These are phyloP conservation scores for Steinernema carpocapsae DNA, from an alignment of 2,888 invertebrate genomes.

Conservation along the genomic window DNA sequence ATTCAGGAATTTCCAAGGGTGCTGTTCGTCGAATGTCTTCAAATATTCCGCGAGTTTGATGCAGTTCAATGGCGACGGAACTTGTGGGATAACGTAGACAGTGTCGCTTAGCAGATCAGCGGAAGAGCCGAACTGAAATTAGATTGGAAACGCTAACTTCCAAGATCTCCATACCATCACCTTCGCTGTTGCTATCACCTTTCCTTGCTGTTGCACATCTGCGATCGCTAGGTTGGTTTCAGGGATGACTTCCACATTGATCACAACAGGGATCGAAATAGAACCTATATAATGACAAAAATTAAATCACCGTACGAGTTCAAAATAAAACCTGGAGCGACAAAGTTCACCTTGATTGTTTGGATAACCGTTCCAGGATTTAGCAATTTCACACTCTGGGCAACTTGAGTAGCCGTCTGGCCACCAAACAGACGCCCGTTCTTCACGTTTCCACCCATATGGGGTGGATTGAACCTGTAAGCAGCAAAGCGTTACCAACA, in stretches of 20 bases:
- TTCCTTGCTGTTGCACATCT: not conserved
- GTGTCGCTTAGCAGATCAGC: not conserved
- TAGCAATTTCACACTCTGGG: not conserved
- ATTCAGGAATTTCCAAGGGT: slow-evolving; percentile 1
- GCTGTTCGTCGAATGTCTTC: not conserved
- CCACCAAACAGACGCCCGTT: not conserved
- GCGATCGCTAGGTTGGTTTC: not conserved
- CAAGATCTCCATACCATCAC: not conserved
- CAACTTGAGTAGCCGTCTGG: not conserved
- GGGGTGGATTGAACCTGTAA: not conserved
- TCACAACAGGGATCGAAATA: not conserved
- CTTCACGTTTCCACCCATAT: not conserved
- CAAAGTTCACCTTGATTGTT: not conserved
- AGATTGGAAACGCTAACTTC: not conserved
- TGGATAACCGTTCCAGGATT: not conserved
- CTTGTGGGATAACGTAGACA: not conserved
- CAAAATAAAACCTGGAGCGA: not conserved
- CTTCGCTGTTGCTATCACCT: not conserved
- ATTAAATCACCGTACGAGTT: too few relatives aligned
- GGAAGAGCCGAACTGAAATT: not conserved
- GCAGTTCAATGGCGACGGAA: not conserved
- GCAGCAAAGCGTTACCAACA: not conserved
- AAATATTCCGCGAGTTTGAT: not conserved
- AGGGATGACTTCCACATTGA: not conserved
- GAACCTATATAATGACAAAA: too few relatives aligned